Percentiles rank a stretch among this genome's conserved stretches.
phyloP scores from a whole-genome alignment of 2,888 invertebrate species.

The Drosophila multiciliata region DNA sequence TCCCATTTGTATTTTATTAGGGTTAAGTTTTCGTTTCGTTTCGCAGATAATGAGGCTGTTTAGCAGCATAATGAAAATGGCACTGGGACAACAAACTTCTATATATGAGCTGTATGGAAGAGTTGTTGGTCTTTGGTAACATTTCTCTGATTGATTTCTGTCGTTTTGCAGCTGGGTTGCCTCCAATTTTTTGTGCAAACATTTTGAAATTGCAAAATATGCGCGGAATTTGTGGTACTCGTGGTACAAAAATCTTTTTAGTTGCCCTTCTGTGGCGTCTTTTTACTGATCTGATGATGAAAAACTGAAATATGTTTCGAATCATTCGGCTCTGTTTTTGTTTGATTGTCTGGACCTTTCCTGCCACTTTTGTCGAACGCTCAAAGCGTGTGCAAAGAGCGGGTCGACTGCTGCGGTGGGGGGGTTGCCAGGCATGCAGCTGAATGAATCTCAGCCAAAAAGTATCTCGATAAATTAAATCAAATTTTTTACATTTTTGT shows the following conservation, averaged over 20 bases:
- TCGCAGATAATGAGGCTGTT: slow-evolving; percentile 46
- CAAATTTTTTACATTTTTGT: slow-evolving; percentile 71
- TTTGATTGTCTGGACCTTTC: slow-evolving; percentile 44
- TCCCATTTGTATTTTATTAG: slow-evolving; percentile 83
- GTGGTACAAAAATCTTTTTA: slow-evolving; percentile 57
- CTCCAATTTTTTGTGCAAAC: slow-evolving; percentile 18
- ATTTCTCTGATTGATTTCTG: slow-evolving; percentile 52
- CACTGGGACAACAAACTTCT: not conserved
- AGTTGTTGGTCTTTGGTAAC: not conserved
- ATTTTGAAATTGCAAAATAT: slow-evolving; percentile 70
- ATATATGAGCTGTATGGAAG: not conserved
- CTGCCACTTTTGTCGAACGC: slow-evolving; percentile 59
- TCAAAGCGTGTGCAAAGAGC: slow-evolving; percentile 41
- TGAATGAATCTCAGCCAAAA: slow-evolving; percentile 44
- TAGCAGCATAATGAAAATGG: slow-evolving; percentile 51
- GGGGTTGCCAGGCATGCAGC: slow-evolving; percentile 30
- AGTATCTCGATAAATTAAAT: slow-evolving; percentile 73
- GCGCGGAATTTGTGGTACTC: slow-evolving; percentile 72
- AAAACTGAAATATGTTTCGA: slow-evolving; percentile 59
- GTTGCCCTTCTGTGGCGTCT: slow-evolving; percentile 41
- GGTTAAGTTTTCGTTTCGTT: slow-evolving; percentile 55
- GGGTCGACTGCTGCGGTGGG: not conserved
- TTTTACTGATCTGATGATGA: slow-evolving; percentile 24
- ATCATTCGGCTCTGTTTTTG: slow-evolving; percentile 49
- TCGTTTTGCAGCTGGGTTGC: slow-evolving; percentile 2